Base-by-base conservation (phyloP, 2,888 invertebrate genomes). In the Mesochorus sp. region DNA sequence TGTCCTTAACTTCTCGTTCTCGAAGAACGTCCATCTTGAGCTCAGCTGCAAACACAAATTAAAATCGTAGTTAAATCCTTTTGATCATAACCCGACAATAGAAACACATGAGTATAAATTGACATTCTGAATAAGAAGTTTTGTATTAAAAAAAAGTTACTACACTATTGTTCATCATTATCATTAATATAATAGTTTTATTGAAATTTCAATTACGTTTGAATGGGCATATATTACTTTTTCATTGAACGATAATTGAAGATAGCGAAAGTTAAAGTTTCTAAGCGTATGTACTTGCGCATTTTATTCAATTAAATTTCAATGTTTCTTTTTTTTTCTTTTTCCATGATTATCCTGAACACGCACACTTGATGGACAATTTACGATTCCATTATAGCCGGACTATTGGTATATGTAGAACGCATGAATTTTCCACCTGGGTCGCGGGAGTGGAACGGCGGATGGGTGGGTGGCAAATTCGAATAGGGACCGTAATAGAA, bases 1-100 rank as follows among this genome's bases (percentile, higher is more conserved):
- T 97, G 92, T 98, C 98, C 92, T 98, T 96, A 79, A 97, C 95
- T 93, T 98, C 98, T 88, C 97, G 93, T 92, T 98, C 98, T 88
- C 97, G 94, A 83, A 98, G 93, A 80, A 98, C 95, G 92, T 98
- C 98, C 97, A 98, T 97, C 92, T 98, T 98, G 85, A 98, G 93
- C 93, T 98, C 98, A 90, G 98, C 98, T 98, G 94, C 81, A 88
- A 83, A 19, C 81, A 74, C 75, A 72, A 64, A 84, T 80, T 83
- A 84, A 85, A 42, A 57, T 57, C 34, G 10, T 10, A 31, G 6
- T 14, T 37, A 39, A 8, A 14, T 8, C 24, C 10, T 39, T 47
- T 68, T 49, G 14, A 51, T 37, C 12, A 37, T 12, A 49, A 8
- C 10, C 8, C 5, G 21, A 51, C n/a, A 14, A 3, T 12, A 14